Evolutionary conservation across 1,140 invertebrate species (phyloP).

Genomic region (Drosophila obscura): DNA sequence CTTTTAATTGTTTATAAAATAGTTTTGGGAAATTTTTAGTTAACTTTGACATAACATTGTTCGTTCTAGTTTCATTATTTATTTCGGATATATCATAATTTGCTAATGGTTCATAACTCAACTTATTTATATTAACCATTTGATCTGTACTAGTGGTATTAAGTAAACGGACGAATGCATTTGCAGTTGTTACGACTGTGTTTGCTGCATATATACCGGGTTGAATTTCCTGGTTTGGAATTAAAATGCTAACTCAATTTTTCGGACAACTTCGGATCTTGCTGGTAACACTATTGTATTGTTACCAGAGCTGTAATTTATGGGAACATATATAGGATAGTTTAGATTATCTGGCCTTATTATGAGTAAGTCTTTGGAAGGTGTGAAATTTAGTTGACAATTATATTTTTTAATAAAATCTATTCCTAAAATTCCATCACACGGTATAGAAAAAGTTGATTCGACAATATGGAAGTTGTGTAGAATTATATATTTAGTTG

Average conservation of each 20-base stretch:
- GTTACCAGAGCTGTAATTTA: slow-evolving; percentile 6
- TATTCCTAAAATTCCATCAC: not conserved
- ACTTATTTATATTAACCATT: slow-evolving; percentile 7
- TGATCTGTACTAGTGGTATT: slow-evolving; percentile 18
- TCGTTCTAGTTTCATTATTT: not conserved
- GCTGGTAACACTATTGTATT: slow-evolving; percentile 13
- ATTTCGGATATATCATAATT: slow-evolving; percentile 8
- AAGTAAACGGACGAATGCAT: slow-evolving; percentile 9
- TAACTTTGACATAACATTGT: not conserved
- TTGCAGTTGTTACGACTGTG: not conserved
- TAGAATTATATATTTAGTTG: slow-evolving; percentile 11
- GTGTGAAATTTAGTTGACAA: slow-evolving; percentile 7
- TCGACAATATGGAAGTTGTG: slow-evolving; percentile 6
- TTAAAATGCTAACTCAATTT: slow-evolving; percentile 8
- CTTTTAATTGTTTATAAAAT: slow-evolving; percentile 5
- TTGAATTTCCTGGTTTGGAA: slow-evolving; percentile 21
- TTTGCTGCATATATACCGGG: slow-evolving; percentile 19
- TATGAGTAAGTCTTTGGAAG: slow-evolving; percentile 8
- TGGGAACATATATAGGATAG: slow-evolving; percentile 16
- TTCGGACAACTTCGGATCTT: slow-evolving; percentile 7
- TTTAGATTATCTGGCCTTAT: slow-evolving; percentile 10
- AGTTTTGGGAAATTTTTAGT: slow-evolving; percentile 11
- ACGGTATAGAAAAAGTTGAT: slow-evolving; percentile 11
- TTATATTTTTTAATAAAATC: no score
- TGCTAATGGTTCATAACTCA: slow-evolving; percentile 10